Evolutionary conservation across 37 sponge, comb jelly and placozoan species (phyloP).

Genomic region (Haliclona indistincta): DNA sequence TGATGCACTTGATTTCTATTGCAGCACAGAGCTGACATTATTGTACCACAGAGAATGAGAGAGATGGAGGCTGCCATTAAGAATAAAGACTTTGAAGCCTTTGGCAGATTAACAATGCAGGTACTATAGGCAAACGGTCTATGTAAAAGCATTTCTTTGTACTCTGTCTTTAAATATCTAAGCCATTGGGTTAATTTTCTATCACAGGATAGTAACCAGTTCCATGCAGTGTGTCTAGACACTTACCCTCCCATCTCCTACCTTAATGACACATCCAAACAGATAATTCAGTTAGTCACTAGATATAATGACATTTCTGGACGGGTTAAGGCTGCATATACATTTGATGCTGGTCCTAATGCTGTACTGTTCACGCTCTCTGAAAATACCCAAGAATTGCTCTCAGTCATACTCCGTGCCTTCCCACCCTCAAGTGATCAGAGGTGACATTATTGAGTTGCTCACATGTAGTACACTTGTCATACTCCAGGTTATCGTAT

Average conservation of each 20-base stretch:
- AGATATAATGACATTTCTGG: slow-evolving; percentile 74
- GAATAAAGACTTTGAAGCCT: slow-evolving; percentile 68
- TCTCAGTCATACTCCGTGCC: slow-evolving; percentile 53
- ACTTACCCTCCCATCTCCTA: slow-evolving; percentile 96
- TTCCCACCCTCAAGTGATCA: slow-evolving; percentile 58
- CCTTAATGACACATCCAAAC: slow-evolving; percentile 82
- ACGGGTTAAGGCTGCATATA: slow-evolving; percentile 79
- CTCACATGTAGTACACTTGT: not conserved
- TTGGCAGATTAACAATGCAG: slow-evolving; percentile 88
- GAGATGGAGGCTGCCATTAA: slow-evolving; percentile 84
- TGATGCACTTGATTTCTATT: not conserved
- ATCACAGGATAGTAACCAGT: slow-evolving; percentile 95
- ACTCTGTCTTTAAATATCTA: not conserved
- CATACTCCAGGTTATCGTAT: not conserved
- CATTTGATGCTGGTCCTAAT: slow-evolving; percentile 99
- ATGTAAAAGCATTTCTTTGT: not conserved
- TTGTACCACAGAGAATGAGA: slow-evolving; percentile 85
- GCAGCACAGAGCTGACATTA: slow-evolving; percentile 61
- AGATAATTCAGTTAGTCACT: slow-evolving; percentile 79
- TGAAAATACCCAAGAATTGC: slow-evolving; percentile 50
- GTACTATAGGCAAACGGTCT: slow-evolving; percentile 1
- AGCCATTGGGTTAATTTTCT: slow-evolving; percentile 1
- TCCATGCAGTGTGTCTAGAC: slow-evolving; percentile 97
- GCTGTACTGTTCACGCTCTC: slow-evolving; percentile 81
- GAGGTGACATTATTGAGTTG: not conserved